Evolutionary conservation across 1,140 invertebrate genomes (phyloP).

Genomic region (Eciton burchellii): DNA sequence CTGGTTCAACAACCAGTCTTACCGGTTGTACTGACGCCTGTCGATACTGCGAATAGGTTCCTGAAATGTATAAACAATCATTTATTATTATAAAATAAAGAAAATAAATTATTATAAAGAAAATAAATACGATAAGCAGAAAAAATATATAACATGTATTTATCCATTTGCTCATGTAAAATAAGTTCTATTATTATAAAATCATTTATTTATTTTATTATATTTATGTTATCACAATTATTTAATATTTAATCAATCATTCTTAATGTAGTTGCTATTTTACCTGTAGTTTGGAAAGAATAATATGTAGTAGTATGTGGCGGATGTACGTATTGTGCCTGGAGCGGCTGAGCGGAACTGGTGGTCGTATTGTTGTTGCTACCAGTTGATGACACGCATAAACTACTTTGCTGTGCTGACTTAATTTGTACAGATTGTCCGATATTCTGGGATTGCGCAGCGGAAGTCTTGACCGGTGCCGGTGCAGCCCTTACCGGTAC

Average conservation of each 20-base stretch:
- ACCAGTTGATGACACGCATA: conserved; percentile 73
- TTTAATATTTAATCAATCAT: too few species aligned
- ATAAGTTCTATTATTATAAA: too few species aligned
- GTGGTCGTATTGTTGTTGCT: conserved; percentile 68
- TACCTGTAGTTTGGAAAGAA: conserved; percentile 81
- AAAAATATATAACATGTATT: background rate
- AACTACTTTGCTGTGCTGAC: conserved; percentile 73
- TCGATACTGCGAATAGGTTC: conserved; percentile 81
- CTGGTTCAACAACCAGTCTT: conserved; percentile 81
- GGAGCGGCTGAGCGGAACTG: conserved; percentile 74
- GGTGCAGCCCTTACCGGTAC: conserved; percentile 77
- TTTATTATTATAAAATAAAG: background rate
- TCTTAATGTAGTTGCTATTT: too few species aligned
- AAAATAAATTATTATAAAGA: background rate
- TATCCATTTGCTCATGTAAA: background rate
- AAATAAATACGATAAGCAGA: conserved; percentile 2
- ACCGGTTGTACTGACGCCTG: conserved; percentile 80
- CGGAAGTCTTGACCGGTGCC: conserved; percentile 72
- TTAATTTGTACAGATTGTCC: conserved; percentile 78
- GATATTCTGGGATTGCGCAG: conserved; percentile 73
- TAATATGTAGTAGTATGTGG: conserved; percentile 78
- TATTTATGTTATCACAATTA: too few species aligned
- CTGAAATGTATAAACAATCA: conserved; percentile 65
- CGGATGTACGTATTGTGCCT: conserved; percentile 80
- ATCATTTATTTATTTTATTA: too few species aligned